phyloP scores from a whole-genome alignment of 2,888 invertebrate species.

The Strigamia maritima region DNA sequence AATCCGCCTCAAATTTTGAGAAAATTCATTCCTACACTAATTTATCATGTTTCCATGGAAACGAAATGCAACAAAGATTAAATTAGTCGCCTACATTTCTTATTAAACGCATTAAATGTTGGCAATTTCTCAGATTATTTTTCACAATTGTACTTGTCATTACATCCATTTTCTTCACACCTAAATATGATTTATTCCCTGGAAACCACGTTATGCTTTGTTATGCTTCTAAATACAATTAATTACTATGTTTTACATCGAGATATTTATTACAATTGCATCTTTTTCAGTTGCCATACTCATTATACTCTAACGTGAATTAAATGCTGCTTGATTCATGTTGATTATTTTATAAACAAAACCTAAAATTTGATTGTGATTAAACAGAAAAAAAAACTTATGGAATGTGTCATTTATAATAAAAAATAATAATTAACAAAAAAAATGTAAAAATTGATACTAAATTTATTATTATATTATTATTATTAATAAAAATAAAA shows the following conservation, averaged over 20 bases:
- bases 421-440: neutral
- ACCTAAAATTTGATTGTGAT: neutral
- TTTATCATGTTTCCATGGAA: slow-evolving; percentile 1
- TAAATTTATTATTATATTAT: neutral
- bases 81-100: neutral
- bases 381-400: too few species aligned
- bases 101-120: neutral
- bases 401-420: neutral
- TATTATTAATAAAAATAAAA: neutral
- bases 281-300: slow-evolving; percentile 2
- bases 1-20: neutral
- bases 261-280: neutral
- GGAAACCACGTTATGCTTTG: neutral
- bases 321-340: neutral
- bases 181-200: neutral
- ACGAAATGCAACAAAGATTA: neutral
- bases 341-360: neutral
- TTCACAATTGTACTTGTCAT: neutral
- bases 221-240: neutral
- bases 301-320: neutral
- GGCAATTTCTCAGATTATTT: neutral
- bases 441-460: neutral
- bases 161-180: neutral
- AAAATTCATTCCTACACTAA: neutral
- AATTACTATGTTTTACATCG: neutral